phyloP scores from a whole-genome alignment of 2,113 vertebrate species.

The Anser cygnoides region DNA sequence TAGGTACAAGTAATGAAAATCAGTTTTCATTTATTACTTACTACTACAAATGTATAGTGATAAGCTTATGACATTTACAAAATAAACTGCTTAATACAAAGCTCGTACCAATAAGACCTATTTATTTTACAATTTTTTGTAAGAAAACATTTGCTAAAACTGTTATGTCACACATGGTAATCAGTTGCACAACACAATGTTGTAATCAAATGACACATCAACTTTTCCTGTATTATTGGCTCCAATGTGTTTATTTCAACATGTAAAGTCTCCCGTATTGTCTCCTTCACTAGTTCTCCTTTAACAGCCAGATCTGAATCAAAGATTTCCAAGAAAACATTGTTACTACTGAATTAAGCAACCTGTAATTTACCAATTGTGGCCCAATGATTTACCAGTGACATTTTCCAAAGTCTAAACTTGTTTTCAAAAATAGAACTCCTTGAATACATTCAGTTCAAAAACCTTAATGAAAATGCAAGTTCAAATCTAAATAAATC shows the following conservation, averaged over 20 bases:
- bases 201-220: background rate
- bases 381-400: background rate
- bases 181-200: constrained; percentile 17
- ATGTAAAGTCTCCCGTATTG: background rate
- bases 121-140: constrained; percentile 42
- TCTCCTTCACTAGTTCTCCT: background rate
- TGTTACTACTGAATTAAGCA: background rate
- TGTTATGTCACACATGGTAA: background rate
- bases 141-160: constrained; percentile 38
- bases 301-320: background rate
- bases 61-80: constrained; percentile 27
- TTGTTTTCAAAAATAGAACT: background rate
- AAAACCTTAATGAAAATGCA: background rate
- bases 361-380: background rate
- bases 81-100: constrained; percentile 62
- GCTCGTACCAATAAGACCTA: constrained; percentile 22
- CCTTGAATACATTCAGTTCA: background rate
- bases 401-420: background rate
- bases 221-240: background rate
- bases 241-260: constrained; percentile 9
- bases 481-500: background rate
- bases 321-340: background rate
- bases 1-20: constrained; percentile 37
- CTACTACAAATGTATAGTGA: constrained; percentile 43
- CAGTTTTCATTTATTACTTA: constrained; percentile 62